phyloP scores from a whole-genome alignment of 2,797 vertebrate genomes.

The Platyrinchus mystaceus region DNA sequence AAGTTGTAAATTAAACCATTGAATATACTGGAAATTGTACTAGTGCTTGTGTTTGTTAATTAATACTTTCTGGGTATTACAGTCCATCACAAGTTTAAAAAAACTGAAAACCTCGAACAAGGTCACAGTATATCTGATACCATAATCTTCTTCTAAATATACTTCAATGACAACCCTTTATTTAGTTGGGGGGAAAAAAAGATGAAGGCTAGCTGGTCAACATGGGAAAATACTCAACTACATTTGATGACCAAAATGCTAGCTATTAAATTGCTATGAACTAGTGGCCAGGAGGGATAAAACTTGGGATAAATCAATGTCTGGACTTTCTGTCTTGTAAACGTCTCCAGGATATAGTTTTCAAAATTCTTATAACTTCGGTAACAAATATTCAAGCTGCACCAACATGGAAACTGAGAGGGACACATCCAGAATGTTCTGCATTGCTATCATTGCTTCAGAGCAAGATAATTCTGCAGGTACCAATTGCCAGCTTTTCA shows the following conservation, averaged over 20 bases:
- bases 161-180: neutral
- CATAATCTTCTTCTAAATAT: conserved; percentile 24
- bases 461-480: neutral
- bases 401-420: neutral
- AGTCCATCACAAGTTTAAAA: conserved; percentile 29
- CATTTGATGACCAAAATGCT: neutral
- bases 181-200: neutral
- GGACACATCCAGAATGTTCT: neutral
- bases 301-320: neutral
- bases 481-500: neutral
- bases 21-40: conserved; percentile 25
- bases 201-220: neutral
- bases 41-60: conserved; percentile 17
- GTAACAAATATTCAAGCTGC: neutral
- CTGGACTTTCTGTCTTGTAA: neutral
- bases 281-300: neutral
- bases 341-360: neutral
- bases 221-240: neutral
- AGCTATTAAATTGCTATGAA: neutral
- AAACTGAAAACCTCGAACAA: conserved; percentile 8
- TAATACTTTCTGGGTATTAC: neutral
- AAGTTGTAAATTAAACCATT: conserved; percentile 62
- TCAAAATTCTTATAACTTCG: neutral
- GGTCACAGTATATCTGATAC: neutral
- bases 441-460: neutral